Percentiles rank a stretch among this genome's conserved stretches.
Evolutionary conservation across 1,140 invertebrate genomes (phyloP).

Genomic region (Anastatus disparis): DNA sequence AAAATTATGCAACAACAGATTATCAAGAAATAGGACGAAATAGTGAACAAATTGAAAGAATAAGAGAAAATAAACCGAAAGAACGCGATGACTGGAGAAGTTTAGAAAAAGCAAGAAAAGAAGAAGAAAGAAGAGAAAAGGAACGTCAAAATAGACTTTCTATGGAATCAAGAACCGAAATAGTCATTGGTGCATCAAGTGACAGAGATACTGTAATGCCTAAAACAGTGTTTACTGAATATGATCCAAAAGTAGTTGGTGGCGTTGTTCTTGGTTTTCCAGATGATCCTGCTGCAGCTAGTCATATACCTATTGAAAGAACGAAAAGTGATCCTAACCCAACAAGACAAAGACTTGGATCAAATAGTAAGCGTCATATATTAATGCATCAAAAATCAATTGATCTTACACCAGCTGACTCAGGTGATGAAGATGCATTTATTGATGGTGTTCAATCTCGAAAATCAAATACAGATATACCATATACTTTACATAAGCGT

Average conservation of each 20-base stretch:
- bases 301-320: conserved; percentile 79
- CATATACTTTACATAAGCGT: conserved; percentile 83
- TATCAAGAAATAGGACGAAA: conserved; percentile 31
- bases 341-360: conserved; percentile 75
- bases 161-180: conserved; percentile 56
- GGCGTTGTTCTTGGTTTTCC: conserved; percentile 65
- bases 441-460: conserved; percentile 63
- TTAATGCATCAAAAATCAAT: conserved; percentile 89
- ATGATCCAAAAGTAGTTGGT: conserved; percentile 64
- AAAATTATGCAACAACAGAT: conserved; percentile 1
- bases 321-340: conserved; percentile 88
- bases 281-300: conserved; percentile 51
- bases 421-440: conserved; percentile 81
- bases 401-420: conserved; percentile 83
- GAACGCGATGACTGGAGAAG: conserved; percentile 63
- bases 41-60: conserved; percentile 42
- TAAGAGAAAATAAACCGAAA: conserved; percentile 54
- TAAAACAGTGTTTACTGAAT: conserved; percentile 62
- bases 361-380: conserved; percentile 77
- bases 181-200: conserved; percentile 47
- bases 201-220: conserved; percentile 52
- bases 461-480: conserved; percentile 77
- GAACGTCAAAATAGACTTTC: conserved; percentile 55
- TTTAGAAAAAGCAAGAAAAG: conserved; percentile 59
- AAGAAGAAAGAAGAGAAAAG: conserved; percentile 58